Percentiles rank a stretch among this genome's conserved stretches.
These are phyloP conservation scores for Etheostoma nigrum DNA, from an alignment of 2,797 vertebrate species.

Conservation along the genomic window DNA sequence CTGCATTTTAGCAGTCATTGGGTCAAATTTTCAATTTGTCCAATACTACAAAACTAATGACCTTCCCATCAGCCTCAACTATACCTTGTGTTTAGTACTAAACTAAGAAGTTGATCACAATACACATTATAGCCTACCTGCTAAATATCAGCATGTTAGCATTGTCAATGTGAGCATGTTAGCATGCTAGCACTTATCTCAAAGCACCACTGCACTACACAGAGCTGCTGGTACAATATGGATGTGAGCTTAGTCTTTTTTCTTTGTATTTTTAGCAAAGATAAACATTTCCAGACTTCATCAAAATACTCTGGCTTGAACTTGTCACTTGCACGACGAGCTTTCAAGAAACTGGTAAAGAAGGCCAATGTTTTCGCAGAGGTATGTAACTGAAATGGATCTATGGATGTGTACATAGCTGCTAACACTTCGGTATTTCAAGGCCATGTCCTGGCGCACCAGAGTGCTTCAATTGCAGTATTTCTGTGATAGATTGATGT, in stretches of 20 bases:
- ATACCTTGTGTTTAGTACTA: too few species aligned
- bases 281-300: conserved; percentile 64
- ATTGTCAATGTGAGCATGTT: background rate
- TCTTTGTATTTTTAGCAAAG: conserved; percentile 43
- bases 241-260: background rate
- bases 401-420: too few species aligned
- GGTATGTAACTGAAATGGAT: conserved; percentile 43
- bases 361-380: conserved; percentile 42
- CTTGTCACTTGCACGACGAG: conserved; percentile 45
- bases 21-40: too few species aligned
- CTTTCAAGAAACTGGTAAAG: conserved; percentile 63
- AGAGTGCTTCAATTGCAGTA: too few species aligned
- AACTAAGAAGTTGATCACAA: background rate
- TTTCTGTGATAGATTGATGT: too few species aligned
- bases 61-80: too few species aligned
- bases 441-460: too few species aligned
- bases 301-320: conserved; percentile 60
- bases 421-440: too few species aligned
- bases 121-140: background rate
- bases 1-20: too few species aligned
- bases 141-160: background rate
- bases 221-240: background rate
- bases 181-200: background rate
- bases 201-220: background rate
- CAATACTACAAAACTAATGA: too few species aligned